phyloP scores from a whole-genome alignment of 2,797 vertebrate genomes.

The Percopsis omiscomaycus region DNA sequence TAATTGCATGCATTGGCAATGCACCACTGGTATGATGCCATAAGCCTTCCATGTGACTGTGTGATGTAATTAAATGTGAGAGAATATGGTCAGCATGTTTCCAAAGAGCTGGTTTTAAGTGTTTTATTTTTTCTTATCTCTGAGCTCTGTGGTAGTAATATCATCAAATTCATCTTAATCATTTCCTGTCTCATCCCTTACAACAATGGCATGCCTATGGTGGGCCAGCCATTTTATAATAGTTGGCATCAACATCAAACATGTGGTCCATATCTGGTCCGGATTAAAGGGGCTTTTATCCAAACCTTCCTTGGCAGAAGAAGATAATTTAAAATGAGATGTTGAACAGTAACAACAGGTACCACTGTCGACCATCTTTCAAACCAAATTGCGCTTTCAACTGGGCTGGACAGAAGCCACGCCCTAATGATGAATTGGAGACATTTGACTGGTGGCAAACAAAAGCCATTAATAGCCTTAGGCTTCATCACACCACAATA shows the following conservation, averaged over 20 bases:
- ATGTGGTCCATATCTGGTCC: constrained; percentile 40
- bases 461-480: not conserved
- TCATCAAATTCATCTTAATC: constrained; percentile 20
- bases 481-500: constrained; percentile 16
- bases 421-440: constrained; percentile 9
- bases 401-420: constrained; percentile 19
- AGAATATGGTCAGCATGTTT: not conserved
- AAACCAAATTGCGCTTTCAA: constrained; percentile 21
- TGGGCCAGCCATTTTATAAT: constrained; percentile 11
- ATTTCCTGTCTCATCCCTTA: not conserved
- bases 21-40: constrained; percentile 39
- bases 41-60: constrained; percentile 16
- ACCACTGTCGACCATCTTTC: not conserved
- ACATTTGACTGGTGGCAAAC: constrained; percentile 21
- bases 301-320: constrained; percentile 35
- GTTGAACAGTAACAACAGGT: constrained; percentile 31
- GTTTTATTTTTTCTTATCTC: not conserved
- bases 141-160: constrained; percentile 7
- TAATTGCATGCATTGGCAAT: constrained; percentile 39
- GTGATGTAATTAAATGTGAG: too few species aligned
- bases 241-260: constrained; percentile 40
- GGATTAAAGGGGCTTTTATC: constrained; percentile 49
- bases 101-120: not conserved
- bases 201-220: constrained; percentile 4
- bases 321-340: constrained; percentile 48